These are phyloP conservation scores for Anoplophora glabripennis DNA, from an alignment of 1,140 invertebrate genomes.

Conservation along the genomic window DNA sequence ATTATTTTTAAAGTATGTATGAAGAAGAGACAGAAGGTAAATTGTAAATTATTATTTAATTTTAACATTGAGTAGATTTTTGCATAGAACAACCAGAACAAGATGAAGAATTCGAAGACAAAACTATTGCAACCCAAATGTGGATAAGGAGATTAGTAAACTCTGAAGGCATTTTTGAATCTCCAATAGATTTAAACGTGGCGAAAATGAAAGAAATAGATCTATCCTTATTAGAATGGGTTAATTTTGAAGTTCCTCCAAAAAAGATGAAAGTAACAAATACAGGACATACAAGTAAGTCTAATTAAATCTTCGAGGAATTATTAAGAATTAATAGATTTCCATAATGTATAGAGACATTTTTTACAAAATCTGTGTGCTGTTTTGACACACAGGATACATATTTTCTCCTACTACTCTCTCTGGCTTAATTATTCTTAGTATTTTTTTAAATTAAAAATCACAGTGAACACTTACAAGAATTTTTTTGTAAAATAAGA, in stretches of 20 bases:
- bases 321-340: not conserved
- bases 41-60: not conserved
- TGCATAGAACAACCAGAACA: not conserved
- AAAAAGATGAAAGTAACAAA: constrained; percentile 61
- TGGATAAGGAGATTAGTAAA: constrained; percentile 9
- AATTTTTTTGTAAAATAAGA: not conserved
- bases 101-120: not conserved
- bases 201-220: constrained; percentile 48
- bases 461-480: not conserved
- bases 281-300: constrained; percentile 57
- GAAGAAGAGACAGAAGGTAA: not conserved
- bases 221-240: constrained; percentile 54
- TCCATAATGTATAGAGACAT: not conserved
- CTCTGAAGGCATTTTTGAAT: constrained; percentile 38
- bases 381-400: not conserved
- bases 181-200: constrained; percentile 58
- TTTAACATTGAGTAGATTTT: not conserved
- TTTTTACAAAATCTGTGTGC: not conserved
- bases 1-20: constrained; percentile 1
- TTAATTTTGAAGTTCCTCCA: constrained; percentile 54
- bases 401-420: not conserved
- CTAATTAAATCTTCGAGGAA: not conserved
- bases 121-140: not conserved
- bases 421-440: not conserved
- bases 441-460: not conserved